Percentiles rank a stretch among this genome's conserved stretches.
Conservation (phyloP, 2,888 invertebrate genomes). For the Anticlea derivata region DNA sequence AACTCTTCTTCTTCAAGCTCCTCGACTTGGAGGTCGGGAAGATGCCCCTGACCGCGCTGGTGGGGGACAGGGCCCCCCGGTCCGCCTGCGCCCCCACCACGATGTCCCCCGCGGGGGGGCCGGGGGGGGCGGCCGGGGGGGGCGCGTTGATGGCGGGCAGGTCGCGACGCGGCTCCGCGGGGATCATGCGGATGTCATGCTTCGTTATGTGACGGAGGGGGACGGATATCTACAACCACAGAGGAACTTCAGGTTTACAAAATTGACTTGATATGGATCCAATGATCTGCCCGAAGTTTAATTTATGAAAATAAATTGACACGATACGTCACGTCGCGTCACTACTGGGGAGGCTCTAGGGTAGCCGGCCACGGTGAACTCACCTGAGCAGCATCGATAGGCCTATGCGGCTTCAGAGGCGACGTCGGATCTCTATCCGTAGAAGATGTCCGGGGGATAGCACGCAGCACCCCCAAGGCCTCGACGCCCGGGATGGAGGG, state of each 20-base stretch:
- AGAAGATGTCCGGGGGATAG: conserved; percentile 39
- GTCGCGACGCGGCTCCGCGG: conserved; percentile 52
- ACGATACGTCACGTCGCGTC: too few species aligned
- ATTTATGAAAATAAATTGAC: too few species aligned
- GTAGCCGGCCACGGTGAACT: background rate
- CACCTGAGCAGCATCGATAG: conserved; percentile 44
- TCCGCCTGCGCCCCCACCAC: conserved; percentile 37
- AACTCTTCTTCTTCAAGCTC: conserved; percentile 89
- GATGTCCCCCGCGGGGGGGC: conserved; percentile 27
- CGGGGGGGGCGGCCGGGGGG: conserved; percentile 25
- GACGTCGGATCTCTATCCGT: conserved; percentile 34
- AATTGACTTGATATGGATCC: too few species aligned
- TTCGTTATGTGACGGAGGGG: conserved; percentile 67
- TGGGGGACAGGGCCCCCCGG: conserved; percentile 62
- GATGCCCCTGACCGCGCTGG: conserved; percentile 80
- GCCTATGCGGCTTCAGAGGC: conserved; percentile 45
- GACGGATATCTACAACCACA: conserved; percentile 54
- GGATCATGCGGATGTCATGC: conserved; percentile 67
- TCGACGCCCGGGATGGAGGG: conserved; percentile 24
- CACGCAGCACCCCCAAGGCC: conserved; percentile 45
- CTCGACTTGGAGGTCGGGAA: conserved; percentile 84
- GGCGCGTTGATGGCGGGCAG: conserved; percentile 57
- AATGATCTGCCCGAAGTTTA: too few species aligned
- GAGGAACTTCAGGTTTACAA: too few species aligned
- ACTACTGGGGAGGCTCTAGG: too few species aligned